phyloP scores from a whole-genome alignment of 2,113 vertebrate species.

The Micronisus gabar region DNA sequence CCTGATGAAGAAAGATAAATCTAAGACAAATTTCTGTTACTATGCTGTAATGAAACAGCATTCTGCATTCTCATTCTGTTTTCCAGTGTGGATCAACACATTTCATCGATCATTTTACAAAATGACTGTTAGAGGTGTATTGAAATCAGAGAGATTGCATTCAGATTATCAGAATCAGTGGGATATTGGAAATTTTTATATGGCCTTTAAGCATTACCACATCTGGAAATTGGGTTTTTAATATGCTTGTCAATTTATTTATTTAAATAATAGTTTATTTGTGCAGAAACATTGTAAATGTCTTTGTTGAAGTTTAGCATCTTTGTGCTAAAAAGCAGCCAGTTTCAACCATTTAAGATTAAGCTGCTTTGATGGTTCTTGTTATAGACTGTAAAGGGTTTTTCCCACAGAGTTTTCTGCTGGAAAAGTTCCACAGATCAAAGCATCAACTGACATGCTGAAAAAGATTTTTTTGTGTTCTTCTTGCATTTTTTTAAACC shows the following conservation, averaged over 20 bases:
- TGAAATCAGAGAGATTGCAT: neutral
- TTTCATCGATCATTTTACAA: neutral
- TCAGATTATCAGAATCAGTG: neutral
- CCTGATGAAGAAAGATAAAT: neutral
- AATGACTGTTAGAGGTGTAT: neutral
- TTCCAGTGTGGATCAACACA: neutral
- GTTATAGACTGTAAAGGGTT: neutral
- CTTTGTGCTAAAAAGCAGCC: neutral
- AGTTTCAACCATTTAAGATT: neutral
- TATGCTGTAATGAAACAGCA: neutral
- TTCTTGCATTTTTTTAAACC: neutral
- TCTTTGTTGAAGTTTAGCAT: neutral
- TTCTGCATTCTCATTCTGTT: neutral
- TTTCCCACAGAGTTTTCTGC: neutral
- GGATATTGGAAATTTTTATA: neutral
- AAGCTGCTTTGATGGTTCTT: neutral
- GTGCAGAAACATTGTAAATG: neutral
- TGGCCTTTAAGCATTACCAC: neutral
- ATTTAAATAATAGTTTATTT: neutral
- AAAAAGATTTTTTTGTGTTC: neutral
- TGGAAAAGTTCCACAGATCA: neutral
- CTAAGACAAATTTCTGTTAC: slow-evolving; percentile 5
- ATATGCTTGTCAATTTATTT: neutral
- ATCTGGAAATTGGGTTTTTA: neutral
- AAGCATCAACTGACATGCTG: neutral